Conservation (phyloP, 2,113 vertebrate species). For the Egretta garzetta region DNA sequence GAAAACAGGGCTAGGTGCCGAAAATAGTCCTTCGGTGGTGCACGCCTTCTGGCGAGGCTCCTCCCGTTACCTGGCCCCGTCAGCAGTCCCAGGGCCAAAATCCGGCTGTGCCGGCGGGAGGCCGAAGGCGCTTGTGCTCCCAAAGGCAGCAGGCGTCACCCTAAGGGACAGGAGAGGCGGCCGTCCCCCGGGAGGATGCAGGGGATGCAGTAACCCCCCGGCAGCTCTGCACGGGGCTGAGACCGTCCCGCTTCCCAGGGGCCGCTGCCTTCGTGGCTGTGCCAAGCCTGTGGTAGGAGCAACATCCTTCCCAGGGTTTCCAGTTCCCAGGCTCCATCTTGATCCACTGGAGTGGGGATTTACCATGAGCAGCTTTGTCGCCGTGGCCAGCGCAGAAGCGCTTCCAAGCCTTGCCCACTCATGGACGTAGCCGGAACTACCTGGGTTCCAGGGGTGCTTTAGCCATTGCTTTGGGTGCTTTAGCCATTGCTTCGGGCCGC, state of each 20-base stretch:
- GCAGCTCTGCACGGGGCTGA: neutral
- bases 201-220: accelerated
- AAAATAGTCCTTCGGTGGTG: neutral
- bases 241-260: accelerated
- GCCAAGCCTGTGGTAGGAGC: neutral
- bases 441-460: too few species aligned
- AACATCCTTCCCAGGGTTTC: neutral
- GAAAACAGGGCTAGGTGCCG: neutral
- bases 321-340: neutral
- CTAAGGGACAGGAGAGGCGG: too few species aligned
- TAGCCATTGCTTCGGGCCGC: neutral
- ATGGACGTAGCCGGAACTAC: neutral
- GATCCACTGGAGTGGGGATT: neutral
- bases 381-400: accelerated
- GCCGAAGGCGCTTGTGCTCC: accelerated
- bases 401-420: neutral
- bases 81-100: neutral
- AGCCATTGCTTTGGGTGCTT: neutral
- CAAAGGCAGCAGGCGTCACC: accelerated
- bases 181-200: neutral
- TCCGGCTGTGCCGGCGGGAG: neutral
- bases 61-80: neutral
- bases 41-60: neutral
- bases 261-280: accelerated
- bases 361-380: accelerated